Evolutionary conservation across 2,888 invertebrate genomes (phyloP).

Genomic region (Chydorus sphaericus): DNA sequence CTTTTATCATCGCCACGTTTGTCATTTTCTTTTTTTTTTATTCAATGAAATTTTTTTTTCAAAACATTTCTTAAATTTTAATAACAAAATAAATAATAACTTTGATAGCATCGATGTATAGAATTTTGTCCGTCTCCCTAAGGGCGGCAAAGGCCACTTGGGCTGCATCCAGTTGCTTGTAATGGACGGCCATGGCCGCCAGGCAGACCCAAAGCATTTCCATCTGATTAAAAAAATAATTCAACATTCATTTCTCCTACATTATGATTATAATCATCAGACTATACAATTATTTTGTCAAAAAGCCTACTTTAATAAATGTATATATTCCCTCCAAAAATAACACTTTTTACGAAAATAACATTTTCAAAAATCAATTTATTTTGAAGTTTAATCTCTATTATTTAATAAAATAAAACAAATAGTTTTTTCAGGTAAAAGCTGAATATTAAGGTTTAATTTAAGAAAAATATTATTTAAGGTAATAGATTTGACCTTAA

Average conservation of each 20-base stretch:
- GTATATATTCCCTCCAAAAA: too few species aligned
- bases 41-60: slow-evolving; percentile 4
- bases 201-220: slow-evolving; percentile 75
- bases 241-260: too few species aligned
- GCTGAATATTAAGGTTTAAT: not conserved
- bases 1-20: slow-evolving; percentile 42
- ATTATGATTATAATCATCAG: too few species aligned
- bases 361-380: too few species aligned
- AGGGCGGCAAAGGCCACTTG: slow-evolving; percentile 90
- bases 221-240: too few species aligned
- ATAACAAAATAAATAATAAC: slow-evolving; percentile 30
- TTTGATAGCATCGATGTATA: slow-evolving; percentile 66
- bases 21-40: slow-evolving; percentile 28
- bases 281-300: too few species aligned
- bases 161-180: slow-evolving; percentile 71
- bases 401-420: too few species aligned
- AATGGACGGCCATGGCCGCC: slow-evolving; percentile 77
- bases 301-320: too few species aligned
- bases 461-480: not conserved
- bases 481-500: slow-evolving; percentile 35
- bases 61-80: not conserved
- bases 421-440: not conserved
- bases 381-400: too few species aligned
- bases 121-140: slow-evolving; percentile 71
- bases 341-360: too few species aligned